Base-by-base conservation (phyloP, 2,888 invertebrate species). In the Megalurothrips usitatus region DNA sequence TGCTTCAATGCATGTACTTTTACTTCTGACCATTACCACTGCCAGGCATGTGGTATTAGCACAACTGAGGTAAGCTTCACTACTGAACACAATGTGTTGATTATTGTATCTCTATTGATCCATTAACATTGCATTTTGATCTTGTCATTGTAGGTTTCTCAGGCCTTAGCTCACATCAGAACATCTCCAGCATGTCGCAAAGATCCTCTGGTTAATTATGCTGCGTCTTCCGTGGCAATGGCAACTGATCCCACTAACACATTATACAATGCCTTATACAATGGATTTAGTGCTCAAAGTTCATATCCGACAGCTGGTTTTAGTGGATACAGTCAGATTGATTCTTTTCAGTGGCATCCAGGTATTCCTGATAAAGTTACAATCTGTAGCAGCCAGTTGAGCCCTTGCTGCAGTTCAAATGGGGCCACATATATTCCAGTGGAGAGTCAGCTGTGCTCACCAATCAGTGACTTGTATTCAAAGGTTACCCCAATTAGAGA, bases 261-360 rank as follows among this genome's bases (percentile, higher is more conserved):
- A 9, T 75, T 75, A 12, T 75, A 75, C 26, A 75, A 75, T 75
- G 68, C 68, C 68, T 23, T 75, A 8, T 75, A 75, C 26, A 75
- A 23, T 75, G 26, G 68, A 75, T 75, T 75, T 75, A 11, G 26
- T 75, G 68, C 26, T 26, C 68, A 75, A 75, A 75, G 23, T 12
- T 75, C 68, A 23, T 75, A 26, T 26, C 26, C 68, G 1, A 12
- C 23, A 11, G n/a, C 68, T 26, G 12, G 68, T 26, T 75, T 75
- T 9, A 75, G 23, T 75, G 68, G 68, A 23, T 75, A 26, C 26
- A 75, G 68, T 26, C 68, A 75, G 12, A 11, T 75, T 8, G 68
- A 75, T 75, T 75, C 68, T 23, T 75, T 75, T 26, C 68, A 75
- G 26, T 75, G 68, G 68, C 68, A 75, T 75, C 68, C 68, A n/a